Evolutionary conservation across 1,140 invertebrate genomes (phyloP), one percentile per base, ranked within the genome.

Genomic region (Acyrthosiphon pisum): DNA sequence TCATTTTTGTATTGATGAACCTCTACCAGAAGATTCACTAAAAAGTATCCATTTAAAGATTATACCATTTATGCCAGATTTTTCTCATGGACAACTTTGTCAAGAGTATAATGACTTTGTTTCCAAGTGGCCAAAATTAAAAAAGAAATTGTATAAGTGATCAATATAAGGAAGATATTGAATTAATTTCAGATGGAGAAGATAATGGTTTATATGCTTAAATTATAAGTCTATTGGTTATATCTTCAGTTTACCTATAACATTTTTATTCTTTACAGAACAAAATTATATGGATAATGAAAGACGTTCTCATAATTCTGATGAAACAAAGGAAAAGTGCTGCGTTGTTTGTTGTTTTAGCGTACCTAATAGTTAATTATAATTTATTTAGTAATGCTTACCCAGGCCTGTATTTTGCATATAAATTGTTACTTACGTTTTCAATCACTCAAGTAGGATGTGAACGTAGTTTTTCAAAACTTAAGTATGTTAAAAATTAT

Each of bases 361-460:
- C 35, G 35, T 83, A n/a, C n/a, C n/a, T n/a, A 83, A 83, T 83
- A 37, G 81, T 83, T 22, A 83, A 83, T 37, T 83, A 83, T 83
- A 83, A 41, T 83, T 83, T 83, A 41, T 83, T 37, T 83, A 41
- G n/a, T 22, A 83, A 83, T 83, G 37, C 35, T 41, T 83, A 83
- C 20, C 81, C 35, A 23, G 81, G 20, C 23, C 81, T 83, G 37
- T 41, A 83, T 83, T 37, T 83, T 83, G 37, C 81, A 41, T 83
- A 83, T 41, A 41, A 41, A 83, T 83, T 83, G 6, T 83, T 83
- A 83, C 81, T 83, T 8, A 83, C 81, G 20, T 83, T 83, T 37
- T 83, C 81, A 83, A 83, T 41, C 81, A 83, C 81, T 83, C 81
- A 83, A 83, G 37, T 83, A 83, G 81, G 81, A 83, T 83, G 20